Conservation (phyloP, 2,888 invertebrate genomes). For the Glomeris marginata region DNA sequence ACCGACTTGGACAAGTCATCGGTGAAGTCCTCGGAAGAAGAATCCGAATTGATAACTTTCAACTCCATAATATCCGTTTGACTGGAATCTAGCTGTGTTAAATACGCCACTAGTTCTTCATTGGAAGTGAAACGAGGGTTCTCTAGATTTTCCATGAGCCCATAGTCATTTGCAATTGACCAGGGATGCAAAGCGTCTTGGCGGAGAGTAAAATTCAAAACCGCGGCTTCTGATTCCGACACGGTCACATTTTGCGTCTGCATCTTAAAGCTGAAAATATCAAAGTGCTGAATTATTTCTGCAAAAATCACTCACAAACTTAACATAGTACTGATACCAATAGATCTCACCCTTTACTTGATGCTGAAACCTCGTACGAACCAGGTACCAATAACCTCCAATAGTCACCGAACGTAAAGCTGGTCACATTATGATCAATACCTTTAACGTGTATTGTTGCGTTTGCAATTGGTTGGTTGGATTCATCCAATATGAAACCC, state of each 20-base stretch:
- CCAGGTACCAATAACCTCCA: conserved; percentile 64
- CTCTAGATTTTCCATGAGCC: conserved; percentile 31
- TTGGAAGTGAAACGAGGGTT: conserved; percentile 48
- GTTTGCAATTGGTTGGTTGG: conserved; percentile 52
- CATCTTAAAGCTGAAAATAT: conserved; percentile 40
- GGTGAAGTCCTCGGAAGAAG: too few relatives aligned
- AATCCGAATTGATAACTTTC: too few relatives aligned
- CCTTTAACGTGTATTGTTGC: conserved; percentile 62
- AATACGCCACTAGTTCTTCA: conserved; percentile 43
- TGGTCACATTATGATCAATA: conserved; percentile 52
- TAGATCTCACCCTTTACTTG: conserved; percentile 45
- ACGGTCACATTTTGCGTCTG: conserved; percentile 47
- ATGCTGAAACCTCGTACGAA: conserved; percentile 59
- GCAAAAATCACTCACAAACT: conserved; percentile 4
- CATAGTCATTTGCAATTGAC: conserved; percentile 36
- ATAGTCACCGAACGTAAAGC: conserved; percentile 68
- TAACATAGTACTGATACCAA: not conserved
- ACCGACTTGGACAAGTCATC: too few relatives aligned
- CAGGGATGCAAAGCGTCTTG: conserved; percentile 66
- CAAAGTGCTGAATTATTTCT: conserved; percentile 10
- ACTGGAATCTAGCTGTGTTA: conserved; percentile 51
- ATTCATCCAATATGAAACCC: conserved; percentile 70
- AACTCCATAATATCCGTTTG: conserved; percentile 46
- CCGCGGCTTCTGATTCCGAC: conserved; percentile 38
- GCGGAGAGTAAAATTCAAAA: conserved; percentile 62